A percentile compares a stretch with the other conserved stretches of the same genome.
Conservation (phyloP, 2,888 invertebrate genomes). For the Cerastis rubricosa region DNA sequence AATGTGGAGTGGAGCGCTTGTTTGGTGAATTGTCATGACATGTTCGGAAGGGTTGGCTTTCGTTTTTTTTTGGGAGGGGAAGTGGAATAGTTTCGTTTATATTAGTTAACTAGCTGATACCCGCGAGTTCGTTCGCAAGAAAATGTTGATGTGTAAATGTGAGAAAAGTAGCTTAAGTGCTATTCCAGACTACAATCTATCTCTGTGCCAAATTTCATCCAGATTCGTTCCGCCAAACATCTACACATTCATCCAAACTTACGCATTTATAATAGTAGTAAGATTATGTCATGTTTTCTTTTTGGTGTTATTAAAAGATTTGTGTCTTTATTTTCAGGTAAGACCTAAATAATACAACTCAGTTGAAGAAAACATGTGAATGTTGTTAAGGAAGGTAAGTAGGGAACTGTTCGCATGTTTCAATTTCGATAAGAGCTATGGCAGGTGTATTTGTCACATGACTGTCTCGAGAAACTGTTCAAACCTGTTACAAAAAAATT, state of each 20-base stretch:
- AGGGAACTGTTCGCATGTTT: not conserved
- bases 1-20: slow-evolving; percentile 25
- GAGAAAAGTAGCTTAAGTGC: too few species aligned
- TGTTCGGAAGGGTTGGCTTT: slow-evolving; percentile 40
- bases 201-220: too few species aligned
- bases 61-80: not conserved
- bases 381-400: too few species aligned
- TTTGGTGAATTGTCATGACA: slow-evolving; percentile 29
- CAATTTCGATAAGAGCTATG: too few species aligned
- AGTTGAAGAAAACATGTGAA: too few species aligned
- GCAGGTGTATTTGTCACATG: not conserved
- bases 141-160: too few species aligned
- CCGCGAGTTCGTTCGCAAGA: too few species aligned
- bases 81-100: not conserved
- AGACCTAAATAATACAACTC: not conserved
- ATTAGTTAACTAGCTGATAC: too few species aligned
- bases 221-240: too few species aligned
- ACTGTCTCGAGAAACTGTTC: not conserved
- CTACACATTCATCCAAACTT: too few species aligned
- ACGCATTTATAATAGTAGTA: too few species aligned
- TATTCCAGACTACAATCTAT: too few species aligned
- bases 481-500: not conserved
- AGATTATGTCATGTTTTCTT: not conserved
- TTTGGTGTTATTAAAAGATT: not conserved
- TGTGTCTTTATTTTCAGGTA: slow-evolving; percentile 53